Conservation (phyloP, 2,113 vertebrate genomes). For the Catharus minimus region DNA sequence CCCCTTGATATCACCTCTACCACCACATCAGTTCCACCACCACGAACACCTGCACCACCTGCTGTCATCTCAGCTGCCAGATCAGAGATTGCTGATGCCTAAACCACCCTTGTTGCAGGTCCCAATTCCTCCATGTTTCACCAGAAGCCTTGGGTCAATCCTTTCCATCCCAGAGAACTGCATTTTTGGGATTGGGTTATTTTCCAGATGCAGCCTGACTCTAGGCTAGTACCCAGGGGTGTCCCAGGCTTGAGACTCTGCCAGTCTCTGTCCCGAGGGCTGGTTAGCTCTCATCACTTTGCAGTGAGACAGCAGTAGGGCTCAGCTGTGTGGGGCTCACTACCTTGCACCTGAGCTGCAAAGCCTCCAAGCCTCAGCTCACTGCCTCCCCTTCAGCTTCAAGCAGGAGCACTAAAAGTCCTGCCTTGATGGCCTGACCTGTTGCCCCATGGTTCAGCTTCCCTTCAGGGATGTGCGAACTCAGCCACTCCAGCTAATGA, state of each 20-base stretch:
- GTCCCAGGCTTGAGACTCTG: neutral
- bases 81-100: neutral
- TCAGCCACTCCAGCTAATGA: neutral
- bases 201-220: neutral
- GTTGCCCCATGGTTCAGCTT: neutral
- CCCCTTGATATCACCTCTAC: too few species aligned
- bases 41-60: accelerated
- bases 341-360: neutral
- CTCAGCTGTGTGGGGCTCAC: neutral
- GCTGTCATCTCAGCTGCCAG: neutral
- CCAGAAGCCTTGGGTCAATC: neutral
- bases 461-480: neutral
- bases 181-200: neutral
- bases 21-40: neutral
- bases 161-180: neutral
- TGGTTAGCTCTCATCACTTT: neutral
- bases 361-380: neutral
- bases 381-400: neutral
- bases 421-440: neutral
- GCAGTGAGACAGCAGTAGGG: neutral
- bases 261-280: accelerated
- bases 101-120: neutral
- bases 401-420: neutral
- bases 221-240: neutral
- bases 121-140: neutral